phyloP scores from a whole-genome alignment of 2,797 vertebrate species.

The Gephyroberyx darwinii region DNA sequence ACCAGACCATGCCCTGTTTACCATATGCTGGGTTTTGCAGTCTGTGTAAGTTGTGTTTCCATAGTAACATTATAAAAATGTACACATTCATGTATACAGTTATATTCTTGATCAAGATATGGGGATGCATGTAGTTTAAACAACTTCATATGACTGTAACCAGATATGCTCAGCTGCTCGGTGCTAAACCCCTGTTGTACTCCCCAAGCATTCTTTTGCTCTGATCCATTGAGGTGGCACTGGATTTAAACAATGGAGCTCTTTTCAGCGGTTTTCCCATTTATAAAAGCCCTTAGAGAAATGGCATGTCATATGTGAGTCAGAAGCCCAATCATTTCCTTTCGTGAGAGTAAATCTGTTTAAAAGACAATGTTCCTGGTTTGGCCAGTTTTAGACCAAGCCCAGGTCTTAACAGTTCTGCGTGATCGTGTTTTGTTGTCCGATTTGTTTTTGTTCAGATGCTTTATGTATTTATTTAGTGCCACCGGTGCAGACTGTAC shows the following conservation, averaged over 20 bases:
- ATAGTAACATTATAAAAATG: no score
- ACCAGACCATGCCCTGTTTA: background rate
- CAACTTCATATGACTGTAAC: background rate
- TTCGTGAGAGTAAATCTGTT: conserved; percentile 44
- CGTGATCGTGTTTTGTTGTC: conserved; percentile 12
- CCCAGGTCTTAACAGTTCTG: conserved; percentile 23
- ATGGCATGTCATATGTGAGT: conserved; percentile 42
- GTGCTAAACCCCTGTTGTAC: conserved; percentile 6
- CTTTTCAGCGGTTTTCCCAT: conserved; percentile 33
- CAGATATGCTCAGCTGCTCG: background rate
- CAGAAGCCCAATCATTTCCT: conserved; percentile 43
- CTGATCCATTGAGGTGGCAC: conserved; percentile 21
- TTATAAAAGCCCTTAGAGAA: conserved; percentile 22
- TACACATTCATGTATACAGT: no score
- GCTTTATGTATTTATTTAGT: conserved; percentile 13
- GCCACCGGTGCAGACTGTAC: conserved; percentile 39
- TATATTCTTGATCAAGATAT: background rate
- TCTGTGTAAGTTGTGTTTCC: background rate
- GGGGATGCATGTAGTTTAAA: background rate
- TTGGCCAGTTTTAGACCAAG: conserved; percentile 36
- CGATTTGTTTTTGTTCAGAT: conserved; percentile 27
- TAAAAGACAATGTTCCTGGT: conserved; percentile 48
- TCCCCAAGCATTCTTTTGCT: conserved; percentile 28
- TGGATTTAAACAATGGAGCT: conserved; percentile 31
- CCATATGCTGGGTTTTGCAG: background rate